Conservation (phyloP, 2,888 invertebrate species). For the Thymelicus lineola region DNA sequence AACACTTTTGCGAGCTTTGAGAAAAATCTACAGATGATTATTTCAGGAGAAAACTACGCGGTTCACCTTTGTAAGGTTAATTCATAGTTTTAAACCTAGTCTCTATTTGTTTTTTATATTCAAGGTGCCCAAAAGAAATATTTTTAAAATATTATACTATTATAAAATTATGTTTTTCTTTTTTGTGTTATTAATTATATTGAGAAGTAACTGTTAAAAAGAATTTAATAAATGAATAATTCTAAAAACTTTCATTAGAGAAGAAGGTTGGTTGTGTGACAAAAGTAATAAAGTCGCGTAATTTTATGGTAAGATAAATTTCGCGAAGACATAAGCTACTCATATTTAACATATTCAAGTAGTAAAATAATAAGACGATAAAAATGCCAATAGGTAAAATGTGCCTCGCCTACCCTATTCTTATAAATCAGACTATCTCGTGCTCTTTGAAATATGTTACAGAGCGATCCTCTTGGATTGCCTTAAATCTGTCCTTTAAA, state of each 20-base stretch:
- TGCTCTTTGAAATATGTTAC: constrained; percentile 33
- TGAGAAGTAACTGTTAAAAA: not conserved
- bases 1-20: constrained; percentile 37
- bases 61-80: constrained; percentile 35
- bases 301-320: constrained; percentile 3
- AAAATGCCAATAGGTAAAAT: constrained; percentile 33
- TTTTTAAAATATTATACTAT: not conserved
- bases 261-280: not conserved
- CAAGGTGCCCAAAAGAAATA: not conserved
- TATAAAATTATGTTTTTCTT: not conserved
- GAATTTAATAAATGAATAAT: too few relatives aligned
- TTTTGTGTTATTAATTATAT: not conserved
- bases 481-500: constrained; percentile 50
- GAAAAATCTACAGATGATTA: constrained; percentile 37
- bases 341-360: constrained; percentile 13
- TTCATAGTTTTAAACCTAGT: constrained; percentile 18
- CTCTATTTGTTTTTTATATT: not conserved
- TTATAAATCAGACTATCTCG: constrained; percentile 35
- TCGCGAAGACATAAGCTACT: not conserved
- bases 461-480: constrained; percentile 18
- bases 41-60: constrained; percentile 34
- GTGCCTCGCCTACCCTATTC: constrained; percentile 34
- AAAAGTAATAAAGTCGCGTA: not conserved
- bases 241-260: too few relatives aligned
- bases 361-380: constrained; percentile 36